These are phyloP conservation scores for Tricholauxania praeusta DNA, from an alignment of 2,888 invertebrate genomes.

Conservation along the genomic window DNA sequence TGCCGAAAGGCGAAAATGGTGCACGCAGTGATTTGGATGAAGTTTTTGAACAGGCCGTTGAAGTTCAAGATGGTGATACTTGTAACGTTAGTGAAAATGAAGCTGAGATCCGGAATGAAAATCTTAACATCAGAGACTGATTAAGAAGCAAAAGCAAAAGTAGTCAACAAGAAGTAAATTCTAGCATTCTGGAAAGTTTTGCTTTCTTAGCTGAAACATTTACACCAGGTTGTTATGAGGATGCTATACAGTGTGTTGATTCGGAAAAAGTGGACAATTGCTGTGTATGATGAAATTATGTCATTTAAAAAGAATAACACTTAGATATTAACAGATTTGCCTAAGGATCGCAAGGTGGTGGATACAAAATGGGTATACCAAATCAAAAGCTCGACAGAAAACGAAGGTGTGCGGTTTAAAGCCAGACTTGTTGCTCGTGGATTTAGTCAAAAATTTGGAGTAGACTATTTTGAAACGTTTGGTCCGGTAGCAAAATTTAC, in stretches of 20 bases:
- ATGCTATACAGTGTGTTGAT: not conserved
- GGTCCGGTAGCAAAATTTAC: constrained; percentile 27
- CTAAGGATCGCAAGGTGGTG: constrained; percentile 44
- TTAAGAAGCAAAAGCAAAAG: not conserved
- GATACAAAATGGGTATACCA: constrained; percentile 53
- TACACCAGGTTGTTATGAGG: not conserved
- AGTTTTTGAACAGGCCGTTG: too few species aligned
- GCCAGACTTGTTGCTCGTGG: not conserved
- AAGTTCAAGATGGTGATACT: too few species aligned
- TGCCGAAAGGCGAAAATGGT: not conserved
- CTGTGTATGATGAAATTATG: constrained; percentile 44
- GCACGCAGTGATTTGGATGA: too few species aligned
- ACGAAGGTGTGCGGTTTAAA: not conserved
- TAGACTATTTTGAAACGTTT: constrained; percentile 28
- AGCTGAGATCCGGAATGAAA: too few species aligned
- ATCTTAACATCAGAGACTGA: not conserved
- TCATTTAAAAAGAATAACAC: constrained; percentile 43
- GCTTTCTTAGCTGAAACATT: constrained; percentile 28
- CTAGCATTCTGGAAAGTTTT: not conserved
- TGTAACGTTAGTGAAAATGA: too few species aligned
- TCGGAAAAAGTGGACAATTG: constrained; percentile 36
- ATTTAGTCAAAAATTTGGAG: constrained; percentile 25
- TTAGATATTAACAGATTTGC: constrained; percentile 43
- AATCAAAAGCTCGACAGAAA: constrained; percentile 19
- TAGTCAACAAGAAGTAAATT: not conserved